Evolutionary conservation across 2,113 vertebrate species (phyloP), one percentile per base, ranked within the genome.

Genomic region (Coptodon rendalli): DNA sequence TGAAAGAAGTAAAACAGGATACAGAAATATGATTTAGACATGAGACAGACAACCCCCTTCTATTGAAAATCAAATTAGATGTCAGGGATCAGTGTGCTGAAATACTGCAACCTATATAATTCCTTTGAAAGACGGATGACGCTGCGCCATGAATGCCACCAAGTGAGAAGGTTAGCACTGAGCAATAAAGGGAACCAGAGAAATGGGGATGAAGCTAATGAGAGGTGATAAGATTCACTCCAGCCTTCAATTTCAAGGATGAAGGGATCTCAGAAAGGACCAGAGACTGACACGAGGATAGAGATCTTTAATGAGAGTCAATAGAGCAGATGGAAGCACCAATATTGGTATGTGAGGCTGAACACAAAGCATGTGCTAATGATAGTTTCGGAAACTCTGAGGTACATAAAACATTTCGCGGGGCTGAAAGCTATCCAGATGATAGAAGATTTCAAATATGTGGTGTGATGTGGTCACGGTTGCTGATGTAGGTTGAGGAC

Each of bases 181-280:
- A 89, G 94, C 85, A 94, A 93, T 96, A 94, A 94, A 93, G 82
- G 61, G 81, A 93, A 88, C 85, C 85, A 66, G 89, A 89, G 87
- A 94, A 93, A 93, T 88, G 88, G 89, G 92, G 93, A 94, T 90
- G 92, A 93, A 89, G 92, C 94, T 96, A 96, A 96, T 96, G 94
- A 96, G 94, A 94, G 93, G 93, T 81, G 93, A 96, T 96, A 95
- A 91, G 94, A 95, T 96, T 96, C 94, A 94, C 90, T 93, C 82
- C 89, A 91, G 91, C 93, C 95, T 94, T 95, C 95, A 95, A 94
- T 95, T 96, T 95, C 94, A 94, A 96, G 94, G 94, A 93, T 95
- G 93, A 92, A 93, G 90, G 86, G 92, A 93, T 89, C 68, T 91
- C 86, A 43, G 84, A 89, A 89, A 88, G 89, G 92, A 91, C 86